A percentile compares a stretch with the other conserved stretches of the same genome.
Conservation (phyloP, 1,140 invertebrate species). For the Zaprionus kolodkinae region DNA sequence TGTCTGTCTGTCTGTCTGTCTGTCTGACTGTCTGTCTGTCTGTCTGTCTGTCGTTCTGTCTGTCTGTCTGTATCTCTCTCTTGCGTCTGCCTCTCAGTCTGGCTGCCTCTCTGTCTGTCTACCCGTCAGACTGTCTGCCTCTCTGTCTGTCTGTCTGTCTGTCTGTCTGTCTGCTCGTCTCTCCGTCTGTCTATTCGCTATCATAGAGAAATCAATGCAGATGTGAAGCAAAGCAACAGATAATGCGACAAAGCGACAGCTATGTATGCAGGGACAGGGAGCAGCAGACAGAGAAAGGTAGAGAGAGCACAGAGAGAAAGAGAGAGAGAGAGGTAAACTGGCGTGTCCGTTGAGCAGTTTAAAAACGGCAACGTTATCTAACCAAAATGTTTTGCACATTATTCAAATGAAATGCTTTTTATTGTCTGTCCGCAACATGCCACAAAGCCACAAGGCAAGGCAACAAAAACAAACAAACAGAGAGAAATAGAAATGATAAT, state of each 20-base stretch:
- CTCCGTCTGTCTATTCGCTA: conserved; percentile 25
- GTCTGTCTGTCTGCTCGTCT: background rate
- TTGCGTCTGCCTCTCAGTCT: background rate
- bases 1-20: conserved; percentile 4
- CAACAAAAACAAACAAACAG: conserved; percentile 30
- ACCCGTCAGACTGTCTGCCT: conserved; percentile 1
- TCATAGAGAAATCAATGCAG: conserved; percentile 58
- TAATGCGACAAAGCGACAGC: conserved; percentile 18
- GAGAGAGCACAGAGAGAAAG: conserved; percentile 23
- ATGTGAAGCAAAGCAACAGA: conserved; percentile 18
- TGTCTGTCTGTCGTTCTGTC: background rate
- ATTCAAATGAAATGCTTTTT: conserved; percentile 79
- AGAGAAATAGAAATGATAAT: background rate
- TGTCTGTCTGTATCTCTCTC: background rate
- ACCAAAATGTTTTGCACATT: conserved; percentile 74
- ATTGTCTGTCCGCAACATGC: conserved; percentile 56
- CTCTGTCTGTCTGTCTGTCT: background rate
- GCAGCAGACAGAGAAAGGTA: conserved; percentile 26
- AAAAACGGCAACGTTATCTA: conserved; percentile 46
- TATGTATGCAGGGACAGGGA: no score
- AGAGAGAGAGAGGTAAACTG: background rate
- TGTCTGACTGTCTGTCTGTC: background rate
- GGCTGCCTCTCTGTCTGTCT: conserved; percentile 6
- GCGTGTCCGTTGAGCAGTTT: conserved; percentile 30
- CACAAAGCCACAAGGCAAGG: conserved; percentile 23